phyloP scores from a whole-genome alignment of 2,113 vertebrate genomes.

The Gallinago paraguaiae region DNA sequence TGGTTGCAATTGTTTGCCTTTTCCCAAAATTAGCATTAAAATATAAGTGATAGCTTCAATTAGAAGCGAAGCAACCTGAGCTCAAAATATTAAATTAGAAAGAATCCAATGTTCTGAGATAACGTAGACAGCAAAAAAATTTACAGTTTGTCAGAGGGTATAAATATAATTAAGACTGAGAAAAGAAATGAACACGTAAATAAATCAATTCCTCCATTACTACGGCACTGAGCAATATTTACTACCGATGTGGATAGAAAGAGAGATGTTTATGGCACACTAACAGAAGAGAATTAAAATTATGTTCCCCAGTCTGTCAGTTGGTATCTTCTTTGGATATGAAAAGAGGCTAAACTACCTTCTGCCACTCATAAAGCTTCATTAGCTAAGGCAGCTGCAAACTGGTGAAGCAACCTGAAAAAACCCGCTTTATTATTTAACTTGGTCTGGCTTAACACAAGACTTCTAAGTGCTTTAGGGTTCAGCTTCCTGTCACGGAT shows the following conservation, averaged over 20 bases:
- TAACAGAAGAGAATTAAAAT: not conserved
- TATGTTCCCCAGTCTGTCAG: not conserved
- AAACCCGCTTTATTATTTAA: not conserved
- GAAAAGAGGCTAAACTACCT: not conserved
- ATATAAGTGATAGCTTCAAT: slow-evolving; percentile 45
- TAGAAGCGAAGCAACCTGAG: slow-evolving; percentile 12
- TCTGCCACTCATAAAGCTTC: not conserved
- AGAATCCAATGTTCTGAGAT: not conserved
- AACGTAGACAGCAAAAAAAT: not conserved
- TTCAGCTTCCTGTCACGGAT: not conserved
- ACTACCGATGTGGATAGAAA: not conserved
- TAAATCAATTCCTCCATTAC: not conserved
- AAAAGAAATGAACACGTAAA: not conserved
- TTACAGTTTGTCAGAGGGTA: not conserved
- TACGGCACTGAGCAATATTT: not conserved
- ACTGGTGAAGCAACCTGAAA: not conserved
- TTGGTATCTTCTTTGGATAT: not conserved
- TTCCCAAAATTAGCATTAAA: slow-evolving; percentile 44
- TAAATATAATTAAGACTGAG: slow-evolving; percentile 14
- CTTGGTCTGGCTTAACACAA: not conserved
- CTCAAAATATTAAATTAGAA: slow-evolving; percentile 39
- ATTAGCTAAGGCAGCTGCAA: not conserved
- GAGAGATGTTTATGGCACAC: not conserved
- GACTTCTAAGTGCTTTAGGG: not conserved
- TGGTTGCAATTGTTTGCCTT: not conserved